Conservation (phyloP, 2,888 invertebrate genomes). For the Nymphalis c-album region DNA sequence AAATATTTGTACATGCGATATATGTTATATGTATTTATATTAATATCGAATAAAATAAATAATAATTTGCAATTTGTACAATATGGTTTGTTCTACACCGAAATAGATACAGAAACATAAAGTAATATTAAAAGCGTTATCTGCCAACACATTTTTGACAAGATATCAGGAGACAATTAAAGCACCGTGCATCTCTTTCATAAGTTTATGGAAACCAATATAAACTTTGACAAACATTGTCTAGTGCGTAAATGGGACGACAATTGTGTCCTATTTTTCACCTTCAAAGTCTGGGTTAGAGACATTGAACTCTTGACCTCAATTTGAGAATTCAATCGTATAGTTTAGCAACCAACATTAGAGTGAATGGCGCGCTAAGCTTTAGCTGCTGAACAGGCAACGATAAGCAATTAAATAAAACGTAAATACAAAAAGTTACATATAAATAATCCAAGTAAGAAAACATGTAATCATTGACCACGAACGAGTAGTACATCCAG, state of each 20-base stretch:
- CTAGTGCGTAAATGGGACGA: not conserved
- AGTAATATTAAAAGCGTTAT: too few relatives aligned
- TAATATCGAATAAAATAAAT: not conserved
- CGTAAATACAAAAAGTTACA: not conserved
- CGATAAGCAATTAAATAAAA: constrained; percentile 2
- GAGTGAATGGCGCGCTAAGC: constrained; percentile 30
- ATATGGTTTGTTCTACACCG: not conserved
- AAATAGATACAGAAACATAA: too few relatives aligned
- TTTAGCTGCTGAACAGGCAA: constrained; percentile 25
- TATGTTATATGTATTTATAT: not conserved
- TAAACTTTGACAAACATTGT: not conserved
- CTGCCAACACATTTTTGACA: too few relatives aligned
- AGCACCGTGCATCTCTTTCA: too few relatives aligned
- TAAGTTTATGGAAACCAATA: not conserved
- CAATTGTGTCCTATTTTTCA: not conserved
- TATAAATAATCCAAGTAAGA: not conserved
- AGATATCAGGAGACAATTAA: too few relatives aligned
- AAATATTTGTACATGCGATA: not conserved
- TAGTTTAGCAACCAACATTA: constrained; percentile 31
- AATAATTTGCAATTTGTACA: not conserved
- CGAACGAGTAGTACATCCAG: too few relatives aligned
- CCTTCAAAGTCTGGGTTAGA: constrained; percentile 13
- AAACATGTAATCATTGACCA: too few relatives aligned
- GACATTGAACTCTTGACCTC: constrained; percentile 32
- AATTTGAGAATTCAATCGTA: constrained; percentile 28